These are phyloP conservation scores for Scaptomyza caliginosa DNA, from an alignment of 2,888 invertebrate species.

Conservation along the genomic window DNA sequence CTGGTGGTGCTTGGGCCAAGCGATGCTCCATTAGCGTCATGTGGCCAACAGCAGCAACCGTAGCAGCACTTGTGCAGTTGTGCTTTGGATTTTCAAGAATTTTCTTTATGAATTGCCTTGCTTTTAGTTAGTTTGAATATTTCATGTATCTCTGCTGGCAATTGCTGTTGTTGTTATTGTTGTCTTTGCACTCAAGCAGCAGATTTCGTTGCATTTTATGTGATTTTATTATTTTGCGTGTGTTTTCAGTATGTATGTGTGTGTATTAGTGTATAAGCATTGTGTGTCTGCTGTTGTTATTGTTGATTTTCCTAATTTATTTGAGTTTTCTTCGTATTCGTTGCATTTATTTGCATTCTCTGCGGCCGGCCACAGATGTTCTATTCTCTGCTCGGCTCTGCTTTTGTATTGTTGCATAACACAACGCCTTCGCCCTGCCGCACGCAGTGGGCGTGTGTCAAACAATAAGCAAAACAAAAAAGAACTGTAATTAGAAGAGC, in stretches of 20 bases:
- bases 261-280: constrained; percentile 1
- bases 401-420: constrained; percentile 40
- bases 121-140: constrained; percentile 67
- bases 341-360: constrained; percentile 61
- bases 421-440: not conserved
- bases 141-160: constrained; percentile 51
- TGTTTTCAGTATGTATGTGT: constrained; percentile 13
- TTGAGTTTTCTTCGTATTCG: constrained; percentile 43
- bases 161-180: constrained; percentile 22
- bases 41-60: constrained; percentile 12
- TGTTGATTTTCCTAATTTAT: constrained; percentile 59
- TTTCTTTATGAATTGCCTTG: constrained; percentile 56
- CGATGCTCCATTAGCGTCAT: constrained; percentile 69
- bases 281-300: constrained; percentile 24
- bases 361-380: constrained; percentile 49
- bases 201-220: constrained; percentile 67
- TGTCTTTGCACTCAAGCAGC: constrained; percentile 55
- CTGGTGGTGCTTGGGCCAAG: constrained; percentile 37
- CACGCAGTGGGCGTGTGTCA: constrained; percentile 21
- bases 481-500: constrained; percentile 27
- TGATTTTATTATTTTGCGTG: constrained; percentile 60
- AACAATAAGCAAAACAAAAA: constrained; percentile 2
- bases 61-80: constrained; percentile 44
- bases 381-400: constrained; percentile 8
- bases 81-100: constrained; percentile 48